These are phyloP conservation scores for Gymnoscopelus microlampas DNA, from an alignment of 2,797 vertebrate species.

Conservation along the genomic window DNA sequence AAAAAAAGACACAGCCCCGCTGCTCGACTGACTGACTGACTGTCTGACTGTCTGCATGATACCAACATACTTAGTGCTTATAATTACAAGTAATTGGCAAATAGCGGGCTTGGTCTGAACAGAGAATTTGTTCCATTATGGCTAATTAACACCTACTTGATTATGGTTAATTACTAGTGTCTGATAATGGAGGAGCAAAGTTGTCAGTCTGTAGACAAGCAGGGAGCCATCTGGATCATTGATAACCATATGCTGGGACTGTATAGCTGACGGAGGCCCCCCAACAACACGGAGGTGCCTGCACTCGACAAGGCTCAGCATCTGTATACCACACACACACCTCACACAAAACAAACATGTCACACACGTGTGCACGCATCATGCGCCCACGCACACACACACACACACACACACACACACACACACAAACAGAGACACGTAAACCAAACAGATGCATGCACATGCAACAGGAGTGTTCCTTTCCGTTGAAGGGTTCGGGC, in stretches of 20 bases:
- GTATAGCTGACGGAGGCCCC: slow-evolving; percentile 76
- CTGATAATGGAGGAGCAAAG: slow-evolving; percentile 94
- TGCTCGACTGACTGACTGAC: slow-evolving; percentile 65
- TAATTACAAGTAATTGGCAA: slow-evolving; percentile 97
- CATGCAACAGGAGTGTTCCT: slow-evolving; percentile 5
- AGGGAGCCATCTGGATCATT: slow-evolving; percentile 92
- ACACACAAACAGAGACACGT: slow-evolving; percentile 38
- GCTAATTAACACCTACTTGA: slow-evolving; percentile 99
- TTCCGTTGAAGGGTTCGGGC: not conserved
- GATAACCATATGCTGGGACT: slow-evolving; percentile 85
- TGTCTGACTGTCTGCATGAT: slow-evolving; percentile 55
- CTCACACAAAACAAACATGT: not conserved
- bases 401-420: slow-evolving; percentile 9
- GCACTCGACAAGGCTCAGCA: slow-evolving; percentile 61
- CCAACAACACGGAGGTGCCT: slow-evolving; percentile 80
- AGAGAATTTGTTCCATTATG: slow-evolving; percentile 96
- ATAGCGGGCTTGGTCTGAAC: slow-evolving; percentile 91
- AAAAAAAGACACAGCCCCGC: slow-evolving; percentile 53
- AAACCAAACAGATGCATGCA: slow-evolving; percentile 14
- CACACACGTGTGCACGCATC: slow-evolving; percentile 5
- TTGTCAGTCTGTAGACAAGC: slow-evolving; percentile 93
- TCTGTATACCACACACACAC: slow-evolving; percentile 38
- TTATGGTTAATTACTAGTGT: slow-evolving; percentile 98
- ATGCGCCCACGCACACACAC: slow-evolving; percentile 19
- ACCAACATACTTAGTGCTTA: slow-evolving; percentile 86